Percentiles rank a stretch among this genome's conserved stretches.
phyloP scores from a whole-genome alignment of 2,113 vertebrate species.

The Mobula birostris region DNA sequence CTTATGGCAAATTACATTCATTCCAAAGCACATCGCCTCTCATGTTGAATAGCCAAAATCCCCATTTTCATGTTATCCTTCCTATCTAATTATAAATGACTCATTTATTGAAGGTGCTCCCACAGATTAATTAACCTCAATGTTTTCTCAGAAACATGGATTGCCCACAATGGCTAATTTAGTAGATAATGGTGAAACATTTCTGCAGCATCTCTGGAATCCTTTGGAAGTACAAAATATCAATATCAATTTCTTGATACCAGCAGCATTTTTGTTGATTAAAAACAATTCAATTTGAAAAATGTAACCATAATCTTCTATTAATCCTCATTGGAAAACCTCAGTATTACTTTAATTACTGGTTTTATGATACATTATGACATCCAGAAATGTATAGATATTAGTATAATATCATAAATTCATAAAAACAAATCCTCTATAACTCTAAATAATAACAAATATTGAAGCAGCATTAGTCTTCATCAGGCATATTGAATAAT shows the following conservation, averaged over 20 bases:
- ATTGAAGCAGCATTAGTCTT: background rate
- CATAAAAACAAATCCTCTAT: background rate
- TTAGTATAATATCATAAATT: background rate
- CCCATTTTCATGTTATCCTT: background rate
- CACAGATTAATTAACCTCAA: background rate
- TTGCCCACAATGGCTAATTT: background rate
- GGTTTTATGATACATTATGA: background rate
- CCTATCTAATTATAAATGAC: background rate
- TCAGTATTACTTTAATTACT: background rate
- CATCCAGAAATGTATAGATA: background rate
- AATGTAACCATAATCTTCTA: slow-evolving; percentile 27
- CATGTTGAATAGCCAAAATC: background rate
- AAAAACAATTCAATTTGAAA: background rate
- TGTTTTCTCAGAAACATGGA: background rate
- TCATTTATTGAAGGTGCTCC: background rate
- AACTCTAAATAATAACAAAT: background rate
- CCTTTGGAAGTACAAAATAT: slow-evolving; percentile 1
- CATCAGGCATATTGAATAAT: background rate
- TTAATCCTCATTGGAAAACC: slow-evolving; percentile 9
- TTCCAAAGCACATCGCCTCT: background rate
- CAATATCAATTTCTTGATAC: background rate
- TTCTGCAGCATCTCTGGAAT: background rate
- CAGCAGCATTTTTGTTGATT: background rate
- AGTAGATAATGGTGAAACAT: background rate
- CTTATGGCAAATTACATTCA: slow-evolving; percentile 3